These are phyloP conservation scores for Corythornis cristatus DNA, from an alignment of 2,113 vertebrate genomes.

Conservation along the genomic window DNA sequence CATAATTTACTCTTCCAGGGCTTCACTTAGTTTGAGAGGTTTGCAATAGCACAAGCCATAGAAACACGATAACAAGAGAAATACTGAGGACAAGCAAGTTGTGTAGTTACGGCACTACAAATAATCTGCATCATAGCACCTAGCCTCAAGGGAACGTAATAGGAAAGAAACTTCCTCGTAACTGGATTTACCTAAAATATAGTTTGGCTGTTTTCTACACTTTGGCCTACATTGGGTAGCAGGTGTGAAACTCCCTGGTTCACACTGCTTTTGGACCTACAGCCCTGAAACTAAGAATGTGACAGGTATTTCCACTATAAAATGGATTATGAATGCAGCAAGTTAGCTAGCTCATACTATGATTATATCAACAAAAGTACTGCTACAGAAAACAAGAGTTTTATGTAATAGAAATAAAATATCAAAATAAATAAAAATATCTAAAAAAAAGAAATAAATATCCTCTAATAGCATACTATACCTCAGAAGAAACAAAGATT, in stretches of 20 bases:
- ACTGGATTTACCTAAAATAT: conserved; percentile 5
- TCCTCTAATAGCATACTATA: not conserved
- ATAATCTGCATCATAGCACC: not conserved
- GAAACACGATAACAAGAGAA: not conserved
- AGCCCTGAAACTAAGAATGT: not conserved
- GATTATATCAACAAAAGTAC: not conserved
- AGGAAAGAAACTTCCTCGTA: not conserved
- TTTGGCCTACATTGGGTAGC: not conserved
- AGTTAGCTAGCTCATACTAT: not conserved
- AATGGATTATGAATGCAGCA: not conserved
- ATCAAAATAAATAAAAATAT: too few species aligned
- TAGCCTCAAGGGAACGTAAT: not conserved
- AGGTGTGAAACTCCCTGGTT: not conserved
- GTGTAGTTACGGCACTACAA: not conserved
- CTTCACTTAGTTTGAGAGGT: not conserved
- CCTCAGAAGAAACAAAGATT: not conserved
- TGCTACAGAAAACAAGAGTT: not conserved
- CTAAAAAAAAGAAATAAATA: not conserved
- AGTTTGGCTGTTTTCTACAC: not conserved
- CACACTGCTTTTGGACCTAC: not conserved
- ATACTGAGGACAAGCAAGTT: not conserved
- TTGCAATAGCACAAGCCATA: not conserved
- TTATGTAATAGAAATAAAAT: too few species aligned
- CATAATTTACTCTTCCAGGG: not conserved
- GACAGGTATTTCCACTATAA: not conserved